These are phyloP conservation scores for Eupithecia dodoneata DNA, from an alignment of 2,888 invertebrate genomes.

Conservation along the genomic window DNA sequence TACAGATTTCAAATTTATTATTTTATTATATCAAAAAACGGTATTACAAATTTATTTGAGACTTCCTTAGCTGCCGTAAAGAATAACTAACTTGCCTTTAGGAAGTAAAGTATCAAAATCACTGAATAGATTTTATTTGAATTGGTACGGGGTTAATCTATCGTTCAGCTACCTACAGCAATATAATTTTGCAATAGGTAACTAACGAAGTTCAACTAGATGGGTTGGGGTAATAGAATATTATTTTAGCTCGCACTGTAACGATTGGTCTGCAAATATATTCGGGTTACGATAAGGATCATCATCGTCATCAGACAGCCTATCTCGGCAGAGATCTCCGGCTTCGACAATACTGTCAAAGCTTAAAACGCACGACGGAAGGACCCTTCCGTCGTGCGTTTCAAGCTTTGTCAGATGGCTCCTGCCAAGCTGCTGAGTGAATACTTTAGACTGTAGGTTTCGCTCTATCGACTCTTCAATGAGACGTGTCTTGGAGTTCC, in stretches of 20 bases:
- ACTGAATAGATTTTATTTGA: neutral
- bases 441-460: no score
- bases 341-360: no score
- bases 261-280: neutral
- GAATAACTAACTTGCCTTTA: neutral
- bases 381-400: no score
- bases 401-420: no score
- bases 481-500: no score
- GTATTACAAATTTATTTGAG: neutral
- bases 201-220: neutral
- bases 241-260: neutral
- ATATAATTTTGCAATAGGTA: neutral
- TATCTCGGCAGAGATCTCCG: no score
- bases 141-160: conserved; percentile 6
- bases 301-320: no score
- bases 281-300: neutral
- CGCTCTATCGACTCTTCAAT: no score
- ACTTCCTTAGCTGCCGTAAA: neutral
- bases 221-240: neutral
- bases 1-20: neutral
- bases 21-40: neutral
- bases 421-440: no score
- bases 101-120: conserved; percentile 10
- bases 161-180: neutral
- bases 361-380: no score